Conservation (phyloP, 2,797 vertebrate species). For the Caiman crocodilus region DNA sequence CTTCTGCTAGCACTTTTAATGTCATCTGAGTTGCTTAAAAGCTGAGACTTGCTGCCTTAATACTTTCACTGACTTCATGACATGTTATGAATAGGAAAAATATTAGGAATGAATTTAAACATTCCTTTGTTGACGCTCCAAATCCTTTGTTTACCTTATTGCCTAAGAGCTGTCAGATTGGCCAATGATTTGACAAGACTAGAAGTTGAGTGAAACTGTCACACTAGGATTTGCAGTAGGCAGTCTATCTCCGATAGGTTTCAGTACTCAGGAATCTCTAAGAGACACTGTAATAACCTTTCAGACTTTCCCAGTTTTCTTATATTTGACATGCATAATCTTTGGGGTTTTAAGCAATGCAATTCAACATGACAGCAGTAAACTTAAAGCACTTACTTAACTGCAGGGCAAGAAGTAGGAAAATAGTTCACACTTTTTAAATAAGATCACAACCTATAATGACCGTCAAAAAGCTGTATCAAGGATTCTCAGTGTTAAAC, state of each 20-base stretch:
- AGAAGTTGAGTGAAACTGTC: slow-evolving; percentile 81
- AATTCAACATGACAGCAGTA: slow-evolving; percentile 65
- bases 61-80: slow-evolving; percentile 65
- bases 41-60: slow-evolving; percentile 61
- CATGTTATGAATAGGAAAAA: slow-evolving; percentile 78
- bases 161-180: slow-evolving; percentile 82
- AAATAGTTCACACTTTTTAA: slow-evolving; percentile 50
- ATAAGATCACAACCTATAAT: slow-evolving; percentile 52
- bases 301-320: slow-evolving; percentile 69
- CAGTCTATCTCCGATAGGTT: slow-evolving; percentile 69
- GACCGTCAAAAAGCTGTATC: slow-evolving; percentile 43
- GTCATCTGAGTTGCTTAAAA: slow-evolving; percentile 61
- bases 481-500: slow-evolving; percentile 20
- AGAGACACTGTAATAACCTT: slow-evolving; percentile 80
- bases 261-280: slow-evolving; percentile 73
- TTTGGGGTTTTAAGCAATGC: slow-evolving; percentile 75
- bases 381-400: slow-evolving; percentile 60
- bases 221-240: slow-evolving; percentile 79
- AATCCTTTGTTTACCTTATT: slow-evolving; percentile 89
- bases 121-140: slow-evolving; percentile 85
- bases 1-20: background rate
- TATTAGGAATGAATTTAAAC: slow-evolving; percentile 87
- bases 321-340: slow-evolving; percentile 65
- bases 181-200: slow-evolving; percentile 63
- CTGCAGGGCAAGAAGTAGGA: slow-evolving; percentile 59